Evolutionary conservation across 2,113 vertebrate genomes (phyloP).

Genomic region (Rostratula benghalensis): DNA sequence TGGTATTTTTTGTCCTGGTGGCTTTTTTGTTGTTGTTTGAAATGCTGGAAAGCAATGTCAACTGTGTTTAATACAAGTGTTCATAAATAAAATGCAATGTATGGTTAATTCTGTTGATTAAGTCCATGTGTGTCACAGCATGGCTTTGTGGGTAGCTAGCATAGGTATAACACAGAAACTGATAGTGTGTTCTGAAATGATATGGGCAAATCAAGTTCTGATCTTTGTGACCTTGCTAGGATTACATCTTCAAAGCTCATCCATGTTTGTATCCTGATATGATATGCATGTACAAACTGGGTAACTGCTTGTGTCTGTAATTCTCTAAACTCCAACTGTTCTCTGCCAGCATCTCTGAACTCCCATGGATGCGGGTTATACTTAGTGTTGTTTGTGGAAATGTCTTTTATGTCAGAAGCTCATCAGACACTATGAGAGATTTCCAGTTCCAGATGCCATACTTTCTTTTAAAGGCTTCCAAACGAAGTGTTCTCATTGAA

Average conservation of each 20-base stretch:
- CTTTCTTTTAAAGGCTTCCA: background rate
- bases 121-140: background rate
- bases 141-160: background rate
- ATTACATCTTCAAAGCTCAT: background rate
- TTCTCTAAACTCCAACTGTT: background rate
- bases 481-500: background rate
- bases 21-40: background rate
- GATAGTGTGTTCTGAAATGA: background rate
- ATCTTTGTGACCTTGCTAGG: background rate
- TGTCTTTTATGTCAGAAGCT: background rate
- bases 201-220: background rate
- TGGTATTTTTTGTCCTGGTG: background rate
- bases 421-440: background rate
- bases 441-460: background rate
- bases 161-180: background rate
- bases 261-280: background rate
- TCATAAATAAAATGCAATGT: background rate
- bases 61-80: background rate
- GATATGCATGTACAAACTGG: background rate
- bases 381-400: background rate
- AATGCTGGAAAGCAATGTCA: background rate
- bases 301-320: background rate
- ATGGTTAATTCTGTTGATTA: background rate
- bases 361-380: background rate
- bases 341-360: background rate